Evolutionary conservation across 2,888 invertebrate genomes (phyloP).

Genomic region (Mycogona germanica): DNA sequence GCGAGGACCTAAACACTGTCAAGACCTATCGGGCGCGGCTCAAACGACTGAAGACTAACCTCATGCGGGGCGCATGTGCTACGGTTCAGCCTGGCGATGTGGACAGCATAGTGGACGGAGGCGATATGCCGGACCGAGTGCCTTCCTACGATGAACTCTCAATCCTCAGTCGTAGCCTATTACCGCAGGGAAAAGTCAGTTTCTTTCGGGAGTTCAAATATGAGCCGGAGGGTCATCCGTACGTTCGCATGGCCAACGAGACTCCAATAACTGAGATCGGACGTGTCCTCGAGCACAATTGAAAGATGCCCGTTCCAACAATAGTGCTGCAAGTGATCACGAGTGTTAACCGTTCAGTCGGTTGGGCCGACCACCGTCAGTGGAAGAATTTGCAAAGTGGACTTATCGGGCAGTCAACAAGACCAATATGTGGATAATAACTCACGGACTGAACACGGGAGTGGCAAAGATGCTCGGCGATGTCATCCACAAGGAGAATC

Average conservation of each 20-base stretch:
- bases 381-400: conserved; percentile 24
- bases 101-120: conserved; percentile 19
- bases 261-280: conserved; percentile 23
- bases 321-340: conserved; percentile 25
- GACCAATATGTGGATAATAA: conserved; percentile 33
- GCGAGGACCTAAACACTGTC: too few relatives aligned
- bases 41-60: too few relatives aligned
- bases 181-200: conserved; percentile 19
- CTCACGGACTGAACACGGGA: conserved; percentile 31
- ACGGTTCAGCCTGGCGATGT: conserved; percentile 20
- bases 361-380: conserved; percentile 23
- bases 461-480: conserved; percentile 33
- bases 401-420: conserved; percentile 31
- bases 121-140: conserved; percentile 6
- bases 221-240: conserved; percentile 23
- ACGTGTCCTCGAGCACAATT: conserved; percentile 22
- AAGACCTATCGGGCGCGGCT: too few relatives aligned
- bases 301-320: conserved; percentile 24
- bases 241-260: conserved; percentile 22
- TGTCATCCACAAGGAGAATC: conserved; percentile 30
- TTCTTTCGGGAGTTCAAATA: conserved; percentile 20
- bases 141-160: conserved; percentile 19
- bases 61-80: too few relatives aligned
- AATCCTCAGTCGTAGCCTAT: conserved; percentile 18
- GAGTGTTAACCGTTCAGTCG: conserved; percentile 20